Conservation (phyloP, 2,113 vertebrate species). For the Callionymus lyra region DNA sequence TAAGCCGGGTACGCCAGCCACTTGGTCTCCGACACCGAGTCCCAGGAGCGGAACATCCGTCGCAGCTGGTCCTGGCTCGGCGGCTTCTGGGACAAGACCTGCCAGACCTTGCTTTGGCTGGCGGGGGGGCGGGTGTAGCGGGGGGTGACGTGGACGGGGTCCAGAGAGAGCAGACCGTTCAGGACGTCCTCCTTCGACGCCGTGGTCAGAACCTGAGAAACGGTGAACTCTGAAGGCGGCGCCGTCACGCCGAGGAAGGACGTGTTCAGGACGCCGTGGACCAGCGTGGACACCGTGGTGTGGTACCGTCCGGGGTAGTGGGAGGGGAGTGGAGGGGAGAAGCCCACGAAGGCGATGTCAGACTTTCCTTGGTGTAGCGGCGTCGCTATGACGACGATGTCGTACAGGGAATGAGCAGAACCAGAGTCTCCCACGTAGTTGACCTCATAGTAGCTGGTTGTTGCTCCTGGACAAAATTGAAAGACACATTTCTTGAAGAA, state of each 20-base stretch:
- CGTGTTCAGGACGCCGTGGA: conserved; percentile 76
- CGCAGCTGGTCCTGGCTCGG: conserved; percentile 70
- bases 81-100: conserved; percentile 70
- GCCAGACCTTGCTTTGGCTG: conserved; percentile 68
- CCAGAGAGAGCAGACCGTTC: conserved; percentile 64
- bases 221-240: conserved; percentile 49
- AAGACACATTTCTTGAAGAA: background rate
- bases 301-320: conserved; percentile 71
- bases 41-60: conserved; percentile 74
- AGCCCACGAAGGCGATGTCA: conserved; percentile 77
- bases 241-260: conserved; percentile 68
- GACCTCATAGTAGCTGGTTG: conserved; percentile 70
- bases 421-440: conserved; percentile 70
- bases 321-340: conserved; percentile 68
- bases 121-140: conserved; percentile 33
- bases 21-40: conserved; percentile 57
- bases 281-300: conserved; percentile 71
- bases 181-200: conserved; percentile 68
- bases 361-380: conserved; percentile 75
- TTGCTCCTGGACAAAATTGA: conserved; percentile 50
- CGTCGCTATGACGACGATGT: conserved; percentile 79
- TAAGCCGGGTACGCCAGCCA: conserved; percentile 85
- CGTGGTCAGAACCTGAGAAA: conserved; percentile 67
- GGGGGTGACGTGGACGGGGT: conserved; percentile 48
- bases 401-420: conserved; percentile 67